Evolutionary conservation across 2,888 invertebrate species (phyloP).

Genomic region (Lypha dubia): DNA sequence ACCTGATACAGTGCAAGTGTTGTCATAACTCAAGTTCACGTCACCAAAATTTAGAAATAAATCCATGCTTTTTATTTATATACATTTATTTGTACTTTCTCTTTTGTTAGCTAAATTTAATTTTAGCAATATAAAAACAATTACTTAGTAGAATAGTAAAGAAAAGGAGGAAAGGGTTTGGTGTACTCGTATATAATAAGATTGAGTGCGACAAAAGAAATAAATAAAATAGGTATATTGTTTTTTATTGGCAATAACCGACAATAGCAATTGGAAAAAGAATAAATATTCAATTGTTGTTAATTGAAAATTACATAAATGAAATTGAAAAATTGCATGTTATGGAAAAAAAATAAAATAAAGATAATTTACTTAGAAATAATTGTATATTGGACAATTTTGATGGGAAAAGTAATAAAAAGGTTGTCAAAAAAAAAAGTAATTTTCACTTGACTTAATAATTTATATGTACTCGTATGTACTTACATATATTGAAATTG

Average conservation of each 20-base stretch:
- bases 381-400: too few relatives aligned
- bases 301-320: constrained; percentile 55
- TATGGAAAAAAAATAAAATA: constrained; percentile 26
- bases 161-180: not conserved
- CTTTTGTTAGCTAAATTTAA: not conserved
- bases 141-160: not conserved
- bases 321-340: constrained; percentile 62
- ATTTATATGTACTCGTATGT: too few relatives aligned
- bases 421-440: too few relatives aligned
- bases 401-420: too few relatives aligned
- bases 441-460: too few relatives aligned
- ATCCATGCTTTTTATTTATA: too few relatives aligned
- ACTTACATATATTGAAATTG: too few relatives aligned
- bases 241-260: not conserved
- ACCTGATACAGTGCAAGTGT: constrained; percentile 7
- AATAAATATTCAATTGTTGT: constrained; percentile 47
- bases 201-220: not conserved
- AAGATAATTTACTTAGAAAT: not conserved
- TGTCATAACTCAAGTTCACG: constrained; percentile 62
- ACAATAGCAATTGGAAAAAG: constrained; percentile 4
- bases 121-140: too few relatives aligned
- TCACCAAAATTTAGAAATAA: constrained; percentile 33
- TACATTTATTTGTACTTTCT: not conserved
- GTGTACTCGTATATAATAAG: not conserved
- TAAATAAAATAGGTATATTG: not conserved